Conservation (phyloP, 2,888 invertebrate genomes). For the Junonia oenone region DNA sequence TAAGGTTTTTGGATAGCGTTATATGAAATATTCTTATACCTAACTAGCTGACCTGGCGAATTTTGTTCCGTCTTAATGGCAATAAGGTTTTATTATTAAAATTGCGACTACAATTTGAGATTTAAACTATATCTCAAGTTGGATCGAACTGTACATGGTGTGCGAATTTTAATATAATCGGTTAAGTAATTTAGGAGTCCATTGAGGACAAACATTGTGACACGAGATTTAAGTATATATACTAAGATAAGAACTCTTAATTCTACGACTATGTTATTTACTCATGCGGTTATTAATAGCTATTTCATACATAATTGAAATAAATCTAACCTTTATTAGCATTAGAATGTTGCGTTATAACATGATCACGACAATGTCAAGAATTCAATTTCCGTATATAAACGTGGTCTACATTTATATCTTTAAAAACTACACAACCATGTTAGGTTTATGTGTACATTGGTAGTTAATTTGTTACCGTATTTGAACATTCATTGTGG, state of each 20-base stretch:
- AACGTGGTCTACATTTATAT: conserved; percentile 6
- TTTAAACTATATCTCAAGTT: too few species aligned
- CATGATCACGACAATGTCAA: conserved; percentile 19
- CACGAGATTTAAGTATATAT: background rate
- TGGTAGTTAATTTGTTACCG: conserved; percentile 5
- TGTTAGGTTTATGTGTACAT: background rate
- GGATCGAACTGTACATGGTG: too few species aligned
- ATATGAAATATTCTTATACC: too few species aligned
- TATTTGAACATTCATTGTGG: conserved; percentile 2
- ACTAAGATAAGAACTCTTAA: background rate
- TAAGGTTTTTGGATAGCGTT: too few species aligned
- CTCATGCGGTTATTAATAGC: background rate
- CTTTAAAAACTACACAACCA: conserved; percentile 7
- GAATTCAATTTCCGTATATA: conserved; percentile 21
- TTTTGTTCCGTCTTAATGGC: too few species aligned
- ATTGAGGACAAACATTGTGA: too few species aligned
- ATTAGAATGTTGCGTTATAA: conserved; percentile 4
- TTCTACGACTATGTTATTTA: background rate
- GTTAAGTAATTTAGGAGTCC: too few species aligned
- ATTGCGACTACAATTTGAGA: too few species aligned
- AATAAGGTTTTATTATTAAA: too few species aligned
- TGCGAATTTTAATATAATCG: too few species aligned
- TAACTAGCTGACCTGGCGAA: too few species aligned
- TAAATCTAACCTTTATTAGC: conserved; percentile 14
- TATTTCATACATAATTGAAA: conserved; percentile 8